phyloP scores from a whole-genome alignment of 2,113 vertebrate genomes.

The Tautogolabrus adspersus region DNA sequence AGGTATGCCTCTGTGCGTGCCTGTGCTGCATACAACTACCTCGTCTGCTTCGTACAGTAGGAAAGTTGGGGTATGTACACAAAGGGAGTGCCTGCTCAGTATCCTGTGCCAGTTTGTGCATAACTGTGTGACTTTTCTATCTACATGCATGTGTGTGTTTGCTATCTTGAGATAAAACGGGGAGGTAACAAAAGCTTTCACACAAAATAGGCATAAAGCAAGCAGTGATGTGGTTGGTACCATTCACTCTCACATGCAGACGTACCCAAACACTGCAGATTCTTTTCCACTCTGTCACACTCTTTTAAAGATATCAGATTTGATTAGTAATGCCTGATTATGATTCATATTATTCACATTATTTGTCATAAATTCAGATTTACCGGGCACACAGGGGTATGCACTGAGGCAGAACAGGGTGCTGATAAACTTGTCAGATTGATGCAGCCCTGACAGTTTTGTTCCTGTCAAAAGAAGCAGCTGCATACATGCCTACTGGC shows the following conservation, averaged over 20 bases:
- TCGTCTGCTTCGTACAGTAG: conserved; percentile 59
- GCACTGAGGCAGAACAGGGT: conserved; percentile 41
- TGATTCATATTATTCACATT: conserved; percentile 65
- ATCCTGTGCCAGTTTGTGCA: neutral
- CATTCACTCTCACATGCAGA: conserved; percentile 26
- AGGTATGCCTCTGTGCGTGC: conserved; percentile 61
- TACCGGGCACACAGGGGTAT: conserved; percentile 22
- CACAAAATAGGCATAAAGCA: neutral
- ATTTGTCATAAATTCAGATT: conserved; percentile 61
- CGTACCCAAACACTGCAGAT: conserved; percentile 36
- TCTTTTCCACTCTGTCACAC: conserved; percentile 36
- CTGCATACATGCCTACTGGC: conserved; percentile 27
- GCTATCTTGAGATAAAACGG: conserved; percentile 1
- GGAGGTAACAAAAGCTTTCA: conserved; percentile 10
- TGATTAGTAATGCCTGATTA: conserved; percentile 65
- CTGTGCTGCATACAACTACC: conserved; percentile 50
- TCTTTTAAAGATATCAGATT: conserved; percentile 60
- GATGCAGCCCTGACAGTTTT: conserved; percentile 37
- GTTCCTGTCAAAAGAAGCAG: conserved; percentile 48
- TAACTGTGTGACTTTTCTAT: neutral
- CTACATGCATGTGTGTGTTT: neutral
- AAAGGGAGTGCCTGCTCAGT: neutral
- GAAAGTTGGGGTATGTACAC: conserved; percentile 5
- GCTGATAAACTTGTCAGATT: conserved; percentile 64
- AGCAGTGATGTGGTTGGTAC: conserved; percentile 31